A percentile compares a stretch with the other conserved stretches of the same genome.
phyloP scores from a whole-genome alignment of 2,113 vertebrate species.

The Platichthys flesus region DNA sequence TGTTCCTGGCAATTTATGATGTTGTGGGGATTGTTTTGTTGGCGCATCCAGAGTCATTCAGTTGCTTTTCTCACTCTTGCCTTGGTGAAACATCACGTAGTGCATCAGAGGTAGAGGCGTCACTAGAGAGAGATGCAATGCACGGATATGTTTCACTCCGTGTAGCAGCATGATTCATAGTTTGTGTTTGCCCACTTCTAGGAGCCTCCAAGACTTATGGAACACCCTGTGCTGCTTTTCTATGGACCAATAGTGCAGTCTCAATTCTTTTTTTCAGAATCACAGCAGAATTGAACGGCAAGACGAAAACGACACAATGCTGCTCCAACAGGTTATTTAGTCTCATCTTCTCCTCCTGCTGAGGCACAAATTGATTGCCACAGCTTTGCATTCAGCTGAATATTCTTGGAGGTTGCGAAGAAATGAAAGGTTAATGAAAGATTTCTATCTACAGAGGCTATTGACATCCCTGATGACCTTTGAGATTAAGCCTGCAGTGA shows the following conservation, averaged over 20 bases:
- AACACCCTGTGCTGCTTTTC: slow-evolving; percentile 38
- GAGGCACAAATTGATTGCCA: not conserved
- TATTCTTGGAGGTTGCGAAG: slow-evolving; percentile 29
- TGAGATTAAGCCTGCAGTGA: slow-evolving; percentile 46
- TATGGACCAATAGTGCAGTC: slow-evolving; percentile 24
- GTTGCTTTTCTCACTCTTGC: slow-evolving; percentile 17
- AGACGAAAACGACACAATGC: not conserved
- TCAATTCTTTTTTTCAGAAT: not conserved
- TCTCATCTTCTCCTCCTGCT: not conserved
- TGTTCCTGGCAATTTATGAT: slow-evolving; percentile 26
- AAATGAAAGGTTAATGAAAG: slow-evolving; percentile 70
- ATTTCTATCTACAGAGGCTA: slow-evolving; percentile 56
- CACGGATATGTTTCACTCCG: slow-evolving; percentile 36
- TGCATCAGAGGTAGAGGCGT: slow-evolving; percentile 9
- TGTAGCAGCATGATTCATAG: slow-evolving; percentile 45
- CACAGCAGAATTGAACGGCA: slow-evolving; percentile 11
- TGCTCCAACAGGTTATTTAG: not conserved
- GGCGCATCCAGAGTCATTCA: slow-evolving; percentile 1
- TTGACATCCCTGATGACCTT: slow-evolving; percentile 64
- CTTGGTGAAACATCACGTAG: slow-evolving; percentile 9
- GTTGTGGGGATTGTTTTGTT: slow-evolving; percentile 19
- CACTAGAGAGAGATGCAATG: slow-evolving; percentile 30
- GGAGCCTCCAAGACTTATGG: slow-evolving; percentile 4
- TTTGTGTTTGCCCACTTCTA: slow-evolving; percentile 26
- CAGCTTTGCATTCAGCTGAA: slow-evolving; percentile 48